Conservation (phyloP, 2,888 invertebrate species). For the Oscheius sp. region DNA sequence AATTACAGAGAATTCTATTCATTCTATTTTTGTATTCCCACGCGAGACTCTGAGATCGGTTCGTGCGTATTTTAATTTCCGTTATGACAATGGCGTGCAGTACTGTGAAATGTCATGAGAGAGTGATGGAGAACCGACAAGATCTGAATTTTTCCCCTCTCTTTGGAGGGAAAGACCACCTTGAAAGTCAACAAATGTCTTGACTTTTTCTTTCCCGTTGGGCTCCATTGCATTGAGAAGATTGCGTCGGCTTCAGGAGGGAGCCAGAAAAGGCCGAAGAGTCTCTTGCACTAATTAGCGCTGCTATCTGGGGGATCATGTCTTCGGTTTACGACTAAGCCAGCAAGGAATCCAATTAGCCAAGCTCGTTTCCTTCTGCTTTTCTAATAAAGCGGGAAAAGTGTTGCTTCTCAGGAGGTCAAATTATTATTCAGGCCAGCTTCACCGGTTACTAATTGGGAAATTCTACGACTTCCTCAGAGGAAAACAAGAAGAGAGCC, state of each 20-base stretch:
- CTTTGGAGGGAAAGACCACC: too few relatives aligned
- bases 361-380: slow-evolving; percentile 3
- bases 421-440: not conserved
- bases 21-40: too few relatives aligned
- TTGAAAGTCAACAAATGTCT: too few relatives aligned
- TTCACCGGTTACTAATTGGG: not conserved
- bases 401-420: not conserved
- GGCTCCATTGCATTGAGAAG: too few relatives aligned
- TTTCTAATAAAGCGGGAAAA: not conserved
- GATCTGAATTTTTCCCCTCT: too few relatives aligned
- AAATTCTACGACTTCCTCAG: not conserved
- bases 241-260: slow-evolving; percentile 9
- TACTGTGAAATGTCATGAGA: too few relatives aligned
- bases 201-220: too few relatives aligned
- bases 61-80: too few relatives aligned
- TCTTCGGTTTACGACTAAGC: slow-evolving; percentile 30
- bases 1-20: too few relatives aligned
- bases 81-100: too few relatives aligned
- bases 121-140: too few relatives aligned
- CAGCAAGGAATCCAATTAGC: slow-evolving; percentile 25
- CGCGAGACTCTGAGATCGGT: too few relatives aligned
- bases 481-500: not conserved
- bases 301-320: slow-evolving; percentile 31
- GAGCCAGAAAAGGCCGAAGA: slow-evolving; percentile 10
- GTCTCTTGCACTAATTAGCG: slow-evolving; percentile 28